phyloP scores from a whole-genome alignment of 2,113 vertebrate genomes.

The Cebidichthys violaceus region DNA sequence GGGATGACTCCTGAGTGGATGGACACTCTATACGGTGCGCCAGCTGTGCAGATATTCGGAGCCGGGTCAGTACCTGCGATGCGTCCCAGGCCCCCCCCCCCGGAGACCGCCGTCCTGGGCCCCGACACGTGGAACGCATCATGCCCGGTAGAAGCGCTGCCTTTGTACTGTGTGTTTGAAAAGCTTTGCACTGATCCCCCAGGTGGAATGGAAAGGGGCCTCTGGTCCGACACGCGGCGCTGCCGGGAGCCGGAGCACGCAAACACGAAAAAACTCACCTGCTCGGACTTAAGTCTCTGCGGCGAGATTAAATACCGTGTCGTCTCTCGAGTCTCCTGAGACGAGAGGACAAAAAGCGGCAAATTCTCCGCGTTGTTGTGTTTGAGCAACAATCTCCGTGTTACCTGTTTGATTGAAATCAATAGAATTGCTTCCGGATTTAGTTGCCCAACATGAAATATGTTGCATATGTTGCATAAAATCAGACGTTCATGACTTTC shows the following conservation, averaged over 20 bases:
- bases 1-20: slow-evolving; percentile 17
- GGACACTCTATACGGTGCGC: slow-evolving; percentile 57
- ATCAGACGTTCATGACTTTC: too few relatives aligned
- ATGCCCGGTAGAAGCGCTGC: slow-evolving; percentile 64
- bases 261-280: slow-evolving; percentile 17
- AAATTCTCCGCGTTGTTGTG: not conserved
- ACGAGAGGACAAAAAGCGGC: not conserved
- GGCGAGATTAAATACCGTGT: slow-evolving; percentile 9
- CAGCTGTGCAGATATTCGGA: slow-evolving; percentile 64
- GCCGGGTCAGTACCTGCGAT: slow-evolving; percentile 40
- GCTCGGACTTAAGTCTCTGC: slow-evolving; percentile 12
- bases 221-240: slow-evolving; percentile 13
- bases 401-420: not conserved
- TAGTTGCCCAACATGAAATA: not conserved
- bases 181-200: slow-evolving; percentile 86
- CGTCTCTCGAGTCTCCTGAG: not conserved
- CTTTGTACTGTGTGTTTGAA: slow-evolving; percentile 80
- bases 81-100: not conserved
- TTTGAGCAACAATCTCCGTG: not conserved
- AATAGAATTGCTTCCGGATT: not conserved
- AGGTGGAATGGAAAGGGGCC: slow-evolving; percentile 75
- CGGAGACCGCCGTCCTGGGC: slow-evolving; percentile 35
- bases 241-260: slow-evolving; percentile 14
- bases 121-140: slow-evolving; percentile 83
- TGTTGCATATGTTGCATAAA: too few relatives aligned